phyloP scores from a whole-genome alignment of 1,140 invertebrate species.

The Maconellicoccus hirsutus region DNA sequence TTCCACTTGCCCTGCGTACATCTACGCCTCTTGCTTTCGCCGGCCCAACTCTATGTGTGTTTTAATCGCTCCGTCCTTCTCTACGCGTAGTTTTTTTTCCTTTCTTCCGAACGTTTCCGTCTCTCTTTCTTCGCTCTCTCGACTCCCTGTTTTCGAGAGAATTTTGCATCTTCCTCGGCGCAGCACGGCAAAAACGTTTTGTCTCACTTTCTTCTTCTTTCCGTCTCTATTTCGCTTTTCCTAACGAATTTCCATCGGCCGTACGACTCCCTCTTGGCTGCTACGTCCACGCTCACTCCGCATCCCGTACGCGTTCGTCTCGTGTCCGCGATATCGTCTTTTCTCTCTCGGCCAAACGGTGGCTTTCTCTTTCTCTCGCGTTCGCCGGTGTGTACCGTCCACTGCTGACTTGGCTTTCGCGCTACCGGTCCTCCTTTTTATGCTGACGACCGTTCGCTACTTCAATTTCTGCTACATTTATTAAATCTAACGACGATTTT shows the following conservation, averaged over 20 bases:
- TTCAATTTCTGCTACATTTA: conserved; percentile 20
- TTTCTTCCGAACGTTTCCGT: neutral
- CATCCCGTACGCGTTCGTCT: too few species aligned
- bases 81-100: neutral
- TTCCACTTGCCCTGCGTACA: neutral
- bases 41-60: neutral
- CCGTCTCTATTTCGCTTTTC: neutral
- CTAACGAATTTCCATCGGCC: neutral
- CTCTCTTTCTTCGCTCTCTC: neutral
- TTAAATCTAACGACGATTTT: conserved; percentile 20
- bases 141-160: neutral
- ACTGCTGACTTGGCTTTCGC: conserved; percentile 15
- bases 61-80: neutral
- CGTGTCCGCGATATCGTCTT: too few species aligned
- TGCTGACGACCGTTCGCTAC: conserved; percentile 18
- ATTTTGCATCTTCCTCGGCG: neutral
- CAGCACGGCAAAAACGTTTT: neutral
- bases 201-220: conserved; percentile 4
- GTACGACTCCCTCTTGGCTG: neutral
- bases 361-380: neutral
- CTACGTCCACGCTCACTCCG: neutral
- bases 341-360: neutral
- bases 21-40: neutral
- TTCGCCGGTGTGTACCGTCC: neutral
- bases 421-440: conserved; percentile 14